Conservation (phyloP, 2,797 vertebrate species). For the Oceanodroma leucorhoa region DNA sequence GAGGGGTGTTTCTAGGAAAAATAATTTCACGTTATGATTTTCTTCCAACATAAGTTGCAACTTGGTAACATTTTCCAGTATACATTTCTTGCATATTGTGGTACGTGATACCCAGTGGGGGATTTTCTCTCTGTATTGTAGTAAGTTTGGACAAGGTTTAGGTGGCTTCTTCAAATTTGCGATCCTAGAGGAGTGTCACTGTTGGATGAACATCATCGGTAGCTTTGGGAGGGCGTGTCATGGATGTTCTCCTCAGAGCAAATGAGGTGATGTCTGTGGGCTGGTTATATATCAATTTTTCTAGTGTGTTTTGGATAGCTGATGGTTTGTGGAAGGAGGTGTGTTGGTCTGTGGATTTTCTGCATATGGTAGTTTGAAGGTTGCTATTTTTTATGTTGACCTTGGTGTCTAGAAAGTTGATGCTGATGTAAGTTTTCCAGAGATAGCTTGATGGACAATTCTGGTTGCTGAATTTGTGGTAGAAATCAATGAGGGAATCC, state of each 20-base stretch:
- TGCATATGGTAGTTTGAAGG: slow-evolving; percentile 64
- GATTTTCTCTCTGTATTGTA: background rate
- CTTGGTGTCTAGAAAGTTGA: slow-evolving; percentile 51
- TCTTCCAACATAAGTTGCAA: background rate
- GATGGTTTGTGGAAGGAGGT: slow-evolving; percentile 67
- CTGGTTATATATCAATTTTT: slow-evolving; percentile 42
- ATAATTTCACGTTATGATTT: background rate
- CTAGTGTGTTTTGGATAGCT: slow-evolving; percentile 46
- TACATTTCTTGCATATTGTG: background rate
- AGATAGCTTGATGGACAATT: slow-evolving; percentile 13
- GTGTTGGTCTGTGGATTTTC: slow-evolving; percentile 71
- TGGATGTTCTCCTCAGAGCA: slow-evolving; percentile 34
- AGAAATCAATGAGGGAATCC: slow-evolving; percentile 4
- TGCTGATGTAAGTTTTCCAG: slow-evolving; percentile 65
- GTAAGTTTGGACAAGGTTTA: background rate
- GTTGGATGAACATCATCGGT: background rate
- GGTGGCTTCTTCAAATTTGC: background rate
- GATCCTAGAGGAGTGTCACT: background rate
- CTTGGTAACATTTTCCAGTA: background rate
- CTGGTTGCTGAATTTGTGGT: slow-evolving; percentile 14
- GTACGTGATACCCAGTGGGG: background rate
- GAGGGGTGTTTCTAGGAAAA: slow-evolving; percentile 20
- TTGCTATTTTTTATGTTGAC: slow-evolving; percentile 64
- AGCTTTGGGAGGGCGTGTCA: background rate
- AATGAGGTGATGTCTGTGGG: slow-evolving; percentile 63